These are phyloP conservation scores for Acrocephalus scirpaceus DNA, from an alignment of 2,797 vertebrate species.

Conservation along the genomic window DNA sequence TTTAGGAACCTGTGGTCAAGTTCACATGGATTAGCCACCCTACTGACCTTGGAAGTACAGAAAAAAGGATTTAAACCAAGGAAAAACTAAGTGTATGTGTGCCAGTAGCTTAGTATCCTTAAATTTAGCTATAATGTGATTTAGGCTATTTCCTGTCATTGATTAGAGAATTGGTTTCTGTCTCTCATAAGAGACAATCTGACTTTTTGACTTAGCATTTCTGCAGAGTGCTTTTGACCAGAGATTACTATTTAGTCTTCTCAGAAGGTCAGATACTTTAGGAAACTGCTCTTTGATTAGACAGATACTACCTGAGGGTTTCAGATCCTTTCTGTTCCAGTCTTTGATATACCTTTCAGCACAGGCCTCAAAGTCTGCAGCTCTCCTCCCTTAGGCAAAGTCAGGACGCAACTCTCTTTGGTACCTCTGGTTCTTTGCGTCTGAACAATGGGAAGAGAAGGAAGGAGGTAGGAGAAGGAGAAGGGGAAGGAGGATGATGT, in stretches of 20 bases:
- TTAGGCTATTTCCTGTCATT: background rate
- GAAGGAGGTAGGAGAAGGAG: background rate
- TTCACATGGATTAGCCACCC: background rate
- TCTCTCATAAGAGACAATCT: background rate
- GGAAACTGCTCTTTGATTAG: background rate
- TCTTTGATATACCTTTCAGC: background rate
- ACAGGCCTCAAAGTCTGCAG: background rate
- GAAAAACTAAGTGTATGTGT: background rate
- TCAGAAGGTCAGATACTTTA: background rate
- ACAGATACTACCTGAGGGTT: background rate
- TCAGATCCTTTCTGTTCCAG: fast-evolving
- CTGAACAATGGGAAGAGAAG: background rate
- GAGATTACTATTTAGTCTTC: background rate
- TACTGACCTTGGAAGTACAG: background rate
- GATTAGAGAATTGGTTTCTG: background rate
- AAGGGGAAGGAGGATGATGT: background rate
- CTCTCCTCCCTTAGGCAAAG: background rate
- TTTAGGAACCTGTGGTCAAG: background rate
- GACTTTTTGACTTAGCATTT: background rate
- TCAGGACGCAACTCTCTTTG: background rate
- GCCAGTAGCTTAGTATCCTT: background rate
- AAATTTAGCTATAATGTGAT: background rate
- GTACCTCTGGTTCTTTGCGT: background rate
- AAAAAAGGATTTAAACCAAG: background rate
- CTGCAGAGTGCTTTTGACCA: background rate